phyloP scores from a whole-genome alignment of 2,797 vertebrate species.

The Mycteria americana region DNA sequence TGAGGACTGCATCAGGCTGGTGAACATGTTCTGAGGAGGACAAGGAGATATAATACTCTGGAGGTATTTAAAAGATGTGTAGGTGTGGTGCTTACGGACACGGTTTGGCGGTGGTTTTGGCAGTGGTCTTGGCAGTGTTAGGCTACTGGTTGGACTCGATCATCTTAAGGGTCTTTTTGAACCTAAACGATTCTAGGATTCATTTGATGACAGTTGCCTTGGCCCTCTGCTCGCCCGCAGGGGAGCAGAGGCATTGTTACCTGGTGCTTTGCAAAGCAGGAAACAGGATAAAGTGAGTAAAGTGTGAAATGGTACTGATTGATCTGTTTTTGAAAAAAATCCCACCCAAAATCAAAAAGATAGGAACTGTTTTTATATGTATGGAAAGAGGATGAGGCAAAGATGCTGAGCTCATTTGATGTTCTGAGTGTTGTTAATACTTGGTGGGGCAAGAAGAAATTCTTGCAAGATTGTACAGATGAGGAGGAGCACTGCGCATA shows the following conservation, averaged over 20 bases:
- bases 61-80: not conserved
- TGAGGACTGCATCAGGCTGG: not conserved
- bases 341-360: not conserved
- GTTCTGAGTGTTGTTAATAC: not conserved
- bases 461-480: too few species aligned
- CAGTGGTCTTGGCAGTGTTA: too few species aligned
- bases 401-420: not conserved
- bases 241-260: not conserved
- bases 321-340: not conserved
- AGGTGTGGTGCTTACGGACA: not conserved
- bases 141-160: not conserved
- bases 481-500: not conserved
- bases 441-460: not conserved
- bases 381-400: not conserved
- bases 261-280: not conserved
- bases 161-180: not conserved
- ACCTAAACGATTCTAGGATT: not conserved
- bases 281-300: not conserved
- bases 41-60: not conserved
- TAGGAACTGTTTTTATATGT: not conserved
- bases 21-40: accelerated
- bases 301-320: not conserved
- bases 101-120: not conserved
- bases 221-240: not conserved
- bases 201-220: not conserved